Conservation (phyloP, 2,113 vertebrate species). For the Phyllopteryx taeniolatus region DNA sequence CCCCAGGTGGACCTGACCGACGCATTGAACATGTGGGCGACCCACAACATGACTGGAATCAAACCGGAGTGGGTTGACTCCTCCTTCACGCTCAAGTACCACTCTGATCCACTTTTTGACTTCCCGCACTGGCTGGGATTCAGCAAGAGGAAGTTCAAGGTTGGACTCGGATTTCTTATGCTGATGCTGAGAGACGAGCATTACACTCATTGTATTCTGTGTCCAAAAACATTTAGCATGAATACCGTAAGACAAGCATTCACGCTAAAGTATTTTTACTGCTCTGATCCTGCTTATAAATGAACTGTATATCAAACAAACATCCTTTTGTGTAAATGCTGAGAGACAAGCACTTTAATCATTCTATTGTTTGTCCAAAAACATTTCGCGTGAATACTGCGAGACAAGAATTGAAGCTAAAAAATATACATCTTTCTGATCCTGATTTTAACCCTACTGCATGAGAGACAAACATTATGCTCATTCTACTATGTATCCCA, state of each 20-base stretch:
- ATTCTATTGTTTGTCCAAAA: too few species aligned
- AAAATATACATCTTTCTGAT: too few species aligned
- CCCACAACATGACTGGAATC: neutral
- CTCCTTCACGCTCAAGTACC: conserved; percentile 63
- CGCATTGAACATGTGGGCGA: conserved; percentile 43
- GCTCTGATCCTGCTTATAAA: too few species aligned
- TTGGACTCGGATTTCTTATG: neutral
- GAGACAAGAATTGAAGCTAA: too few species aligned
- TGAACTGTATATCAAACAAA: neutral
- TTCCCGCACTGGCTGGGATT: conserved; percentile 66
- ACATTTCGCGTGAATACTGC: too few species aligned
- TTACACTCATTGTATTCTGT: neutral
- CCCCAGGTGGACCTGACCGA: conserved; percentile 59
- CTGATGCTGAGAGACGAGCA: neutral
- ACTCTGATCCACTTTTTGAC: conserved; percentile 68
- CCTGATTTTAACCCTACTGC: too few species aligned
- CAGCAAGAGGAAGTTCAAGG: conserved; percentile 62
- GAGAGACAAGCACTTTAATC: neutral
- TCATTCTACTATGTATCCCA: neutral
- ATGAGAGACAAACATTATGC: neutral
- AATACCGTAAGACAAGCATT: neutral
- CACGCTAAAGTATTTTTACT: neutral
- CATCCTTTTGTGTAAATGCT: neutral
- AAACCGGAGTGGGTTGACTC: conserved; percentile 47
- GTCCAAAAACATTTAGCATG: neutral